Conservation (phyloP, 2,888 invertebrate genomes). For the Pandemis cinnamomeana region DNA sequence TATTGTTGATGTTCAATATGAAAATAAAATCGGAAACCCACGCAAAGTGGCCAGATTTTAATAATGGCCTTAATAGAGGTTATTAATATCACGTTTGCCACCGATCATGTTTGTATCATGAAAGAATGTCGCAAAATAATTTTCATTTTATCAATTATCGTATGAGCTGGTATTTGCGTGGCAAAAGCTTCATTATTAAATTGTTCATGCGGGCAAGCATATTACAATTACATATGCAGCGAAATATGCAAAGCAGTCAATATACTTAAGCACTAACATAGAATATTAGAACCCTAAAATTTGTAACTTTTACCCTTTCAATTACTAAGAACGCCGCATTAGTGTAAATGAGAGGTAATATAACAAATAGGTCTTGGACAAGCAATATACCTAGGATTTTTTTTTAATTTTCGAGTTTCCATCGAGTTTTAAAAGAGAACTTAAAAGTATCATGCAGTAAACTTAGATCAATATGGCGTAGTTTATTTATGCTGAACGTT, state of each 20-base stretch:
- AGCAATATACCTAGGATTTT: too few relatives aligned
- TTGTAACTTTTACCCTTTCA: too few relatives aligned
- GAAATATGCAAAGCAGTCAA: slow-evolving; percentile 9
- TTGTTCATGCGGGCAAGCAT: slow-evolving; percentile 23
- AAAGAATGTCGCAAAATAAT: slow-evolving; percentile 35
- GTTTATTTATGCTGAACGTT: too few relatives aligned
- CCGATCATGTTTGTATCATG: slow-evolving; percentile 26
- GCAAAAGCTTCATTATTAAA: slow-evolving; percentile 38
- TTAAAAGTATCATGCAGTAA: too few relatives aligned
- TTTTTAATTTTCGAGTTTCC: too few relatives aligned
- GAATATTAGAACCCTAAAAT: background rate
- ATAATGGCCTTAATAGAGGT: slow-evolving; percentile 34
- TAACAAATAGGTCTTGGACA: too few relatives aligned
- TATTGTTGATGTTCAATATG: background rate
- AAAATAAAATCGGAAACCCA: slow-evolving; percentile 9
- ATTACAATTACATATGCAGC: slow-evolving; percentile 1
- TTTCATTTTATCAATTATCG: slow-evolving; percentile 36
- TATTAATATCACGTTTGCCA: slow-evolving; percentile 33
- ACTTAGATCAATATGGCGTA: too few relatives aligned
- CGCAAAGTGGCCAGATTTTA: slow-evolving; percentile 35
- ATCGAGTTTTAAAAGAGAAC: too few relatives aligned
- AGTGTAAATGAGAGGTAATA: too few relatives aligned
- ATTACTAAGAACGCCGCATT: too few relatives aligned
- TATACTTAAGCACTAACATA: background rate
- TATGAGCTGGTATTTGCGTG: slow-evolving; percentile 26